Evolutionary conservation across 2,113 vertebrate species (phyloP), one percentile per base, ranked within the genome.

Genomic region (Scatophagus argus): DNA sequence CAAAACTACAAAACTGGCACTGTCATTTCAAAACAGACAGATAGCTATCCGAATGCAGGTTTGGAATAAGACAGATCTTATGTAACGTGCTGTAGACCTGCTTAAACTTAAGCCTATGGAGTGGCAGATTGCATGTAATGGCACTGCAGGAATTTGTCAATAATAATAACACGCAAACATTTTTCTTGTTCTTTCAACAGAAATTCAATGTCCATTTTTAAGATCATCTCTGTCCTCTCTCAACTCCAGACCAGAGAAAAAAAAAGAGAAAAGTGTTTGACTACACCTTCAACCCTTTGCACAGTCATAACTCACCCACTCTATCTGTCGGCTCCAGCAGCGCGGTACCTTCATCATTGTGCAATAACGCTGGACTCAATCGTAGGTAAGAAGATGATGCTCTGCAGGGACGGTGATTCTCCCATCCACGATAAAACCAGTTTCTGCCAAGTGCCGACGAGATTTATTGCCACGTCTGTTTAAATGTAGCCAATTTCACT

Each of bases 401-500:
- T 88, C 84, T 62, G 77, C 86, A 60, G 90, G 86, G 88, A 90
- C 51, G 71, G 81, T 59, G 75, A 87, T 91, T 91, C 87, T 72
- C 86, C 75, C 83, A 78, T 69, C 49, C 16, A 49, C 55, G 83
- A 89, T 89, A 89, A 90, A 88, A 84, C 68, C 85, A 73, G 74
- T 70, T 29, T 70, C 73, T 65, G 83, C 86, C 85, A 72, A 85
- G 87, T 70, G 80, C 81, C n/a, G 73, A 36, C 25, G 73, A 84
- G 93, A 95, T 95, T 94, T 92, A 94, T 94, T 39, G 76, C 77
- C 5, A 17, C 75, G 91, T 91, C 93, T 88, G 68, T 91, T 94
- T 94, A 89, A 94, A 93, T 91, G 88, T 89, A 92, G 93, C 93
- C 94, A 93, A 95, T 94, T 93, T 88, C 92, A 75, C 91, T 92